phyloP scores from a whole-genome alignment of 2,888 invertebrate species.

The Andrena minutula region DNA sequence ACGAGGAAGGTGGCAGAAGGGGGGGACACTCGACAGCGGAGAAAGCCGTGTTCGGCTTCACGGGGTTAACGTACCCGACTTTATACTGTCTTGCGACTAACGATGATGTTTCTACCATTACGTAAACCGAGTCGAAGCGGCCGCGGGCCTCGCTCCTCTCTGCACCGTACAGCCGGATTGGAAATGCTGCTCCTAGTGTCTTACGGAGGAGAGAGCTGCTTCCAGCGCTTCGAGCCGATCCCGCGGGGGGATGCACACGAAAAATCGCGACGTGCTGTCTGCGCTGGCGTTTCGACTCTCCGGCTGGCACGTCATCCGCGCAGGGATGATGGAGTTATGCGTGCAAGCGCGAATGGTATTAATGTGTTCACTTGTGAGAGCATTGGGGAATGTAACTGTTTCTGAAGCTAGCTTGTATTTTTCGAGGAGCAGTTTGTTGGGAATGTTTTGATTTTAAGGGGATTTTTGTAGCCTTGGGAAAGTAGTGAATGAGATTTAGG shows the following conservation, averaged over 20 bases:
- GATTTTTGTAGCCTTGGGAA: no score
- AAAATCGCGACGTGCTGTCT: constrained; percentile 31
- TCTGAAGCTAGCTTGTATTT: no score
- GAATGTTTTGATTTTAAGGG: no score
- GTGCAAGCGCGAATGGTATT: no score
- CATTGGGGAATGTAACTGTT: no score
- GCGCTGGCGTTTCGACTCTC: neutral
- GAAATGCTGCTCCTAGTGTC: constrained; percentile 53
- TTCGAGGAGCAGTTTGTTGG: no score
- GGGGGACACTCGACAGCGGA: constrained; percentile 64
- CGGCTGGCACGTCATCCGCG: no score
- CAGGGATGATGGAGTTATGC: no score
- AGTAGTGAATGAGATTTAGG: no score
- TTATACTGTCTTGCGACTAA: constrained; percentile 71
- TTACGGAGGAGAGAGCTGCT: constrained; percentile 44
- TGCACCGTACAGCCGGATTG: constrained; percentile 29
- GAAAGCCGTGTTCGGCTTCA: constrained; percentile 76
- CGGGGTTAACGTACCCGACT: constrained; percentile 80
- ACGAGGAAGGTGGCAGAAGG: constrained; percentile 35
- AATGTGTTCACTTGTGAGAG: no score
- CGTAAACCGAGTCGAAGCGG: constrained; percentile 64
- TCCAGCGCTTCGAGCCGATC: neutral
- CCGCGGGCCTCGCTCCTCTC: constrained; percentile 47
- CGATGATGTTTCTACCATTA: constrained; percentile 75
- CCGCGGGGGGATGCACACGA: neutral